Conservation (phyloP, 2,888 invertebrate species). For the Drosophila monieri region DNA sequence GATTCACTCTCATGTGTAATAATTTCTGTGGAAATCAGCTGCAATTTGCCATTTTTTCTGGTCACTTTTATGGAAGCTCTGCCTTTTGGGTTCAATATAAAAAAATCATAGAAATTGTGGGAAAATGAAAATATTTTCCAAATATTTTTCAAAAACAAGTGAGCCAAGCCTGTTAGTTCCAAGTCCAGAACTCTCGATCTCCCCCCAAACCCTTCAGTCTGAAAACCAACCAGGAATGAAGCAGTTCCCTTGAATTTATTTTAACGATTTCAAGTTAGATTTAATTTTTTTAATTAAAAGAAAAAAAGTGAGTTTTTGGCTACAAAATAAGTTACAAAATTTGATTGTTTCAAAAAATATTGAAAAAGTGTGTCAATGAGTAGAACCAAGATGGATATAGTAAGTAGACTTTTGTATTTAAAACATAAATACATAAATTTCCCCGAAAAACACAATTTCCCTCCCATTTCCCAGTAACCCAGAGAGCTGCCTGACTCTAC, state of each 20-base stretch:
- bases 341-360: too few species aligned
- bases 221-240: background rate
- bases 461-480: slow-evolving; percentile 20
- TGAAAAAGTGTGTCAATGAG: too few species aligned
- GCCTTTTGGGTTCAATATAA: background rate
- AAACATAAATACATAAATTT: too few species aligned
- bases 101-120: slow-evolving; percentile 14
- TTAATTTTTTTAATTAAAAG: too few species aligned
- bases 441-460: background rate
- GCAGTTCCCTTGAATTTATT: background rate
- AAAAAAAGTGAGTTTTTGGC: too few species aligned
- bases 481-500: slow-evolving; percentile 1
- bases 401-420: too few species aligned
- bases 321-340: too few species aligned
- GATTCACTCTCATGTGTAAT: background rate
- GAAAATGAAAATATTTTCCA: background rate
- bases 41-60: slow-evolving; percentile 65
- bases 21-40: slow-evolving; percentile 5
- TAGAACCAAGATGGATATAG: too few species aligned
- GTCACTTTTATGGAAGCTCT: slow-evolving; percentile 11
- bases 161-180: background rate
- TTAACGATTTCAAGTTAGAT: background rate
- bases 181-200: too few species aligned
- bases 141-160: background rate
- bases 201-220: background rate